Evolutionary conservation across 1,140 invertebrate species (phyloP), one percentile per base, ranked within the genome.

Genomic region (Bombus terrestris): DNA sequence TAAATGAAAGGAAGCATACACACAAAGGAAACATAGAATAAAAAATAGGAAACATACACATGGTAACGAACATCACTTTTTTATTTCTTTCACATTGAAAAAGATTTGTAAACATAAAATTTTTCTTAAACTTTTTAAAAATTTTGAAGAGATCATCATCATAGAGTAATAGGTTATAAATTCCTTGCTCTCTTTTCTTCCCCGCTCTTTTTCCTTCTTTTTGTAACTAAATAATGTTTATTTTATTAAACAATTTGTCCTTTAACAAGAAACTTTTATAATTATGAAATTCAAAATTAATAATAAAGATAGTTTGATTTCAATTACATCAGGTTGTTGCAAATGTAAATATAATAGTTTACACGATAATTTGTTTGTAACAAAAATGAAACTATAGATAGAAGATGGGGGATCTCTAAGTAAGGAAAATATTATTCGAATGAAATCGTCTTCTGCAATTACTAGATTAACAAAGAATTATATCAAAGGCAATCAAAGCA

Each of bases 71-170:
- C 64, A 78, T 72, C 66, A 37, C 10, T 13, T 71, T 79, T 84
- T 84, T 79, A 84, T 84, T 79, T 84, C 22, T 72, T 84, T 64
- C 41, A 25, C 37, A 18, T 78, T 79, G 75, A 79, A 69, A 79
- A 84, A 79, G 69, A 79, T 79, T 25, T 71, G 25, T 79, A 62
- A 84, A 79, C 83, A 79, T 84, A 84, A 83, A 77, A 83, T 83
- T 83, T 41, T 13, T n/a, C 35, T 62, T 83, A 76, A 68, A 68
- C 22, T 57, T 76, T 39, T 77, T 47, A 41, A 47, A 79, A 72
- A 62, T 32, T 37, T 84, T 37, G 22, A 79, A 47, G 53, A 84
- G 53, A 79, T 79, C 75, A 79, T 84, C 47, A 25, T 79, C 25
- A 10, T 22, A 47, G 25, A 47, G 28, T 59, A 43, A 47, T 78